Percentiles rank a stretch among this genome's conserved stretches.
These are phyloP conservation scores for Philopotamus ludificatus DNA, from an alignment of 1,140 invertebrate species.

Conservation along the genomic window DNA sequence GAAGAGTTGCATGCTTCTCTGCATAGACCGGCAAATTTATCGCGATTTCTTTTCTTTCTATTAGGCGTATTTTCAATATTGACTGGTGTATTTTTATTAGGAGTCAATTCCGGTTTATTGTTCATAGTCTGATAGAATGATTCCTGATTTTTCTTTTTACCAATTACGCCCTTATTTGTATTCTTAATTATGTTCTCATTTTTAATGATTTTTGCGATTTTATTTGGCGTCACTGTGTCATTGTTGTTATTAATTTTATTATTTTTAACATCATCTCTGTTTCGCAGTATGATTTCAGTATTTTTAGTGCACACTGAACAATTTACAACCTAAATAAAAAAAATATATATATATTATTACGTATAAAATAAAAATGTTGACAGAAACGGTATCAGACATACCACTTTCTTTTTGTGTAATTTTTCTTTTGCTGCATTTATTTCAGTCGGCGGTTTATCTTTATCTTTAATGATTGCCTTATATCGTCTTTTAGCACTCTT, in stretches of 20 bases:
- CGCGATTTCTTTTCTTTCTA: conserved; percentile 8
- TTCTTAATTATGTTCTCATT: not conserved
- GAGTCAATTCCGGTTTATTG: too few relatives aligned
- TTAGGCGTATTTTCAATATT: not conserved
- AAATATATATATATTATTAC: not conserved
- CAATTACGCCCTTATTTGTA: not conserved
- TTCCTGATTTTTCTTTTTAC: not conserved
- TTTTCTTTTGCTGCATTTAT: not conserved
- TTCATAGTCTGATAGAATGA: not conserved
- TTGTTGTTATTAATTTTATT: conserved; percentile 1
- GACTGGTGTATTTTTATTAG: too few relatives aligned
- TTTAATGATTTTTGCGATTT: not conserved
- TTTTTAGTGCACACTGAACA: not conserved
- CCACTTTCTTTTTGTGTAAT: not conserved
- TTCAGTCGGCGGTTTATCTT: not conserved
- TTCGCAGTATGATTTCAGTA: not conserved
- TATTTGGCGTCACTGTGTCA: not conserved
- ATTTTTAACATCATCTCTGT: not conserved
- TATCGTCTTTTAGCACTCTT: conserved; percentile 10
- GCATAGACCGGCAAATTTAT: conserved; percentile 20
- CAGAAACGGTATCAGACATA: not conserved
- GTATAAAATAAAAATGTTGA: not conserved
- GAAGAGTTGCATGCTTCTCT: not conserved
- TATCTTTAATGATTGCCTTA: not conserved
- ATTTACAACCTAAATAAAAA: not conserved